These are phyloP conservation scores for Lophius americanus DNA, from an alignment of 2,797 vertebrate genomes.

Conservation along the genomic window DNA sequence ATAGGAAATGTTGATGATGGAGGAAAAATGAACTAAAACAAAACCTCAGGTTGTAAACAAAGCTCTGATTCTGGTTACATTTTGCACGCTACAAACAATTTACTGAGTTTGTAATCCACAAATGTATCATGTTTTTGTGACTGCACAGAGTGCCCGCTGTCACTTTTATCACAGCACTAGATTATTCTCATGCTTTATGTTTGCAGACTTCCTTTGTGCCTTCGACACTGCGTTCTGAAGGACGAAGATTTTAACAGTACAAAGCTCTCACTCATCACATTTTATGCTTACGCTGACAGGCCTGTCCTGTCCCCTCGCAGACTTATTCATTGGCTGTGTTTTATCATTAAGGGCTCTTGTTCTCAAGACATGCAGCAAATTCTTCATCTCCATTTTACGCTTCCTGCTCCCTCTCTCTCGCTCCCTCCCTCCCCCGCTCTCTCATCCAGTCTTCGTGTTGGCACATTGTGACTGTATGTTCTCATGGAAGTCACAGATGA, in stretches of 20 bases:
- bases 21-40: too few relatives aligned
- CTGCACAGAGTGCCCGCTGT: constrained; percentile 23
- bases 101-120: constrained; percentile 29
- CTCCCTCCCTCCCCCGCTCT: constrained; percentile 2
- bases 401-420: neutral
- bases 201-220: constrained; percentile 36
- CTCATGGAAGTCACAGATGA: constrained; percentile 29
- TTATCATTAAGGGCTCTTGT: constrained; percentile 69
- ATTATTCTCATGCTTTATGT: constrained; percentile 57
- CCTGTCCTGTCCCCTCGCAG: constrained; percentile 63
- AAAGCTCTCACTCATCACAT: constrained; percentile 75
- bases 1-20: too few relatives aligned
- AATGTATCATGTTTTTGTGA: constrained; percentile 16
- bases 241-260: constrained; percentile 69
- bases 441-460: constrained; percentile 13
- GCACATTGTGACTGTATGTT: constrained; percentile 20
- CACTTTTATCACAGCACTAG: constrained; percentile 42
- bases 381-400: constrained; percentile 56
- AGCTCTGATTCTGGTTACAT: constrained; percentile 24
- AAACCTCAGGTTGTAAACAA: constrained; percentile 17
- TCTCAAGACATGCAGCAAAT: constrained; percentile 62
- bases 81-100: constrained; percentile 10
- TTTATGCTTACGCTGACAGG: constrained; percentile 69
- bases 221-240: constrained; percentile 54
- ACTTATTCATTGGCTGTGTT: constrained; percentile 61